Evolutionary conservation across 64 coral and sea anemone genomes (phyloP).

Genomic region (Stichodactyla mertensii): DNA sequence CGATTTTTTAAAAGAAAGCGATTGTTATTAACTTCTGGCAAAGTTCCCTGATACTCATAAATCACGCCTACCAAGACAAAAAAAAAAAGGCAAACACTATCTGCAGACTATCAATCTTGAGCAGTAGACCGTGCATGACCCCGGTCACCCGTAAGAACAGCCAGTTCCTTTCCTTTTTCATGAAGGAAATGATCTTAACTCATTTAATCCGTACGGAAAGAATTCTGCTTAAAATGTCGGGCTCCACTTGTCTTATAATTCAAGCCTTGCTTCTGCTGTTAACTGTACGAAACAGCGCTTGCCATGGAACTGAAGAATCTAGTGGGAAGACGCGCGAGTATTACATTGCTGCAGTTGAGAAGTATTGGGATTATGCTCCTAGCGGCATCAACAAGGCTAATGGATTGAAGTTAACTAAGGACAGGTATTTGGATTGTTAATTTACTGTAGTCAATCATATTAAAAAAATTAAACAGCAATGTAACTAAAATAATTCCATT

Average conservation of each 20-base stretch:
- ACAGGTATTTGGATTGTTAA: conserved; percentile 30
- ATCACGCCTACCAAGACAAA: neutral
- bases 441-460: neutral
- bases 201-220: neutral
- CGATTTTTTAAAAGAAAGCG: neutral
- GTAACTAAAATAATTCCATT: too few species aligned
- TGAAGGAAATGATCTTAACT: neutral
- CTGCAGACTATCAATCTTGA: neutral
- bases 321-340: conserved; percentile 21
- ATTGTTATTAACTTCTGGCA: neutral
- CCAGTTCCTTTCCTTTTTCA: neutral
- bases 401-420: conserved; percentile 32
- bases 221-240: neutral
- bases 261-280: neutral
- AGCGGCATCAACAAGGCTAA: conserved; percentile 59
- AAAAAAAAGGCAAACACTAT: neutral
- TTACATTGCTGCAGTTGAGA: conserved; percentile 61
- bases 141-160: neutral
- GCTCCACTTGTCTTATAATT: neutral
- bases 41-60: neutral
- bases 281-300: neutral
- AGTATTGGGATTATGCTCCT: conserved; percentile 73
- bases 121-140: neutral
- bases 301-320: neutral
- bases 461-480: too few species aligned